These are phyloP conservation scores for Coleophora deauratella DNA, from an alignment of 2,888 invertebrate species.

Conservation along the genomic window DNA sequence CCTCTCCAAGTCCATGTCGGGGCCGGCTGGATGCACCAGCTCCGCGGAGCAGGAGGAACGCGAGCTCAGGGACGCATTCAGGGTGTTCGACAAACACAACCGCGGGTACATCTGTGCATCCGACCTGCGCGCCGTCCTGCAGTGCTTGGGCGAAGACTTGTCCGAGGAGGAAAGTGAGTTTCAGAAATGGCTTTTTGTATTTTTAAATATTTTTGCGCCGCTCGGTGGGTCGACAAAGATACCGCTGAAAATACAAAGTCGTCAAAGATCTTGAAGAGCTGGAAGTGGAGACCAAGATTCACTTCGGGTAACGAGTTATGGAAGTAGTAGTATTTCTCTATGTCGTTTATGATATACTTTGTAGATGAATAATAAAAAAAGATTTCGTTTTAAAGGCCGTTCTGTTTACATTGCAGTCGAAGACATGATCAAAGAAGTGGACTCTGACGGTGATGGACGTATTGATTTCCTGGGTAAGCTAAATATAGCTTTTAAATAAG, in stretches of 20 bases:
- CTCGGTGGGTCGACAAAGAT: no score
- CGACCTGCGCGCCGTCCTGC: constrained; percentile 88
- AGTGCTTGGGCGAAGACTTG: constrained; percentile 90
- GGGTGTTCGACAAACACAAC: constrained; percentile 93
- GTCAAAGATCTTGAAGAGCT: no score
- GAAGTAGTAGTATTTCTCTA: no score
- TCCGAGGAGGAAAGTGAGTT: constrained; percentile 92
- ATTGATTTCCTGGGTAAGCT: constrained; percentile 90
- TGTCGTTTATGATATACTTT: no score
- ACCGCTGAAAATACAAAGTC: no score
- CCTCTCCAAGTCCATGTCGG: constrained; percentile 81
- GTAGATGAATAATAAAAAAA: no score
- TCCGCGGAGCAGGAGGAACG: constrained; percentile 87
- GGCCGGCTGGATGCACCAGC: constrained; percentile 74
- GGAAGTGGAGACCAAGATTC: no score
- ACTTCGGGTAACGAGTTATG: no score
- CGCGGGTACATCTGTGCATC: constrained; percentile 94
- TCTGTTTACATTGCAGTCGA: no score
- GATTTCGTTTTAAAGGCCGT: no score
- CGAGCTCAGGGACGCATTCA: constrained; percentile 88
- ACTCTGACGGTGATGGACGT: constrained; percentile 94
- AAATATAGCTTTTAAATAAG: no score
- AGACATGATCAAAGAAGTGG: constrained; percentile 97
- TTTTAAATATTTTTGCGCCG: constrained; percentile 2
- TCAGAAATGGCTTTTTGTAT: background rate